phyloP scores from a whole-genome alignment of 2,797 vertebrate genomes.

The Enteromius mattozi region DNA sequence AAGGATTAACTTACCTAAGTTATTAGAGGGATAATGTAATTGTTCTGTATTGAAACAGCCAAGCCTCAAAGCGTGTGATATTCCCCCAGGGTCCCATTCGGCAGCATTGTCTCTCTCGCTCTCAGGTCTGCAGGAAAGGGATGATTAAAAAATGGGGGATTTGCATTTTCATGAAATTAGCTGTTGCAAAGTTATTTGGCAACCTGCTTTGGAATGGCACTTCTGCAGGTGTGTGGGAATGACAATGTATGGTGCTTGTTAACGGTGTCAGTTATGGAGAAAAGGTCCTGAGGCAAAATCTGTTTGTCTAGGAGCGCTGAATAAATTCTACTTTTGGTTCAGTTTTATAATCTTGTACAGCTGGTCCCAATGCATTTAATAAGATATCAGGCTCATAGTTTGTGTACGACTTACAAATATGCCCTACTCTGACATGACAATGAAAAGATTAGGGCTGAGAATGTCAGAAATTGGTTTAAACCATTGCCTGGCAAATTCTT shows the following conservation, averaged over 20 bases:
- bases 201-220: conserved; percentile 44
- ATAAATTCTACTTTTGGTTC: conserved; percentile 43
- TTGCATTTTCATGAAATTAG: conserved; percentile 67
- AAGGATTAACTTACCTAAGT: conserved; percentile 64
- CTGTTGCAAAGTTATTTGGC: conserved; percentile 58
- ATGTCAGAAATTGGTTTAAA: conserved; percentile 48
- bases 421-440: conserved; percentile 18
- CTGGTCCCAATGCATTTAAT: conserved; percentile 41
- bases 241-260: conserved; percentile 42
- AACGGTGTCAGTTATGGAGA: conserved; percentile 46
- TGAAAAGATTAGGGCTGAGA: conserved; percentile 26
- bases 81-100: conserved; percentile 61
- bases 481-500: conserved; percentile 41
- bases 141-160: conserved; percentile 64
- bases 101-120: conserved; percentile 60
- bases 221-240: conserved; percentile 48
- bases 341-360: conserved; percentile 37
- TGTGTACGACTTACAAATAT: conserved; percentile 23
- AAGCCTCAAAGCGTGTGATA: conserved; percentile 56
- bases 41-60: conserved; percentile 63
- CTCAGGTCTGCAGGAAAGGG: conserved; percentile 57
- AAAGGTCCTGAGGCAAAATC: conserved; percentile 50
- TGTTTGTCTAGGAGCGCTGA: conserved; percentile 47
- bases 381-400: conserved; percentile 30
- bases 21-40: conserved; percentile 64